These are phyloP conservation scores for Megaustenia siamemsis DNA, from an alignment of 2,888 invertebrate genomes.

Conservation along the genomic window DNA sequence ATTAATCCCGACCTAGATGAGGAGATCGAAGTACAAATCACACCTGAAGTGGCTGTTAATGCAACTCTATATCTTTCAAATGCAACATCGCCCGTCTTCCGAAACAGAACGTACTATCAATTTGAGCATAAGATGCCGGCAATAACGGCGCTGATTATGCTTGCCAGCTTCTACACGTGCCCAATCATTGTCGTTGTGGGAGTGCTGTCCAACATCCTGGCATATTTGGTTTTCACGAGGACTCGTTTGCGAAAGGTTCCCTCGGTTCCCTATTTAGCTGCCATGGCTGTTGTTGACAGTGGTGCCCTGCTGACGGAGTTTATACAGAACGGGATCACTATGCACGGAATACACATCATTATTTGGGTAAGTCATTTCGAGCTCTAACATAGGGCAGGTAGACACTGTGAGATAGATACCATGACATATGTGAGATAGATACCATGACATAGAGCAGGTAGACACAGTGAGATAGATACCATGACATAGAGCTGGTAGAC, in stretches of 20 bases:
- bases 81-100: slow-evolving; percentile 1
- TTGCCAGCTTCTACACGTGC: slow-evolving; percentile 83
- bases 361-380: slow-evolving; percentile 22
- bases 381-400: too few relatives aligned
- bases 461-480: too few relatives aligned
- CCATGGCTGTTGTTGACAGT: slow-evolving; percentile 88
- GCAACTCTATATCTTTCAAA: neutral
- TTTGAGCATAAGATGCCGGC: neutral
- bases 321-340: slow-evolving; percentile 44
- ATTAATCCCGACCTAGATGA: neutral
- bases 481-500: too few relatives aligned
- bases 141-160: neutral
- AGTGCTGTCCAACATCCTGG: slow-evolving; percentile 87
- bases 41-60: neutral
- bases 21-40: neutral
- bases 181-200: slow-evolving; percentile 87
- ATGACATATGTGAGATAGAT: too few relatives aligned
- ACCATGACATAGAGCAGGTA: too few relatives aligned
- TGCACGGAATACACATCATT: slow-evolving; percentile 42
- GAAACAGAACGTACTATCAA: slow-evolving; percentile 3
- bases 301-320: slow-evolving; percentile 86
- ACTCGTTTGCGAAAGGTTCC: slow-evolving; percentile 88
- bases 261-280: slow-evolving; percentile 88
- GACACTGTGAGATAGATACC: too few relatives aligned
- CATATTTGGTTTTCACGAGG: slow-evolving; percentile 87